Evolutionary conservation across 2,113 vertebrate species (phyloP).

Genomic region (Protobothrops flavoviridis): DNA sequence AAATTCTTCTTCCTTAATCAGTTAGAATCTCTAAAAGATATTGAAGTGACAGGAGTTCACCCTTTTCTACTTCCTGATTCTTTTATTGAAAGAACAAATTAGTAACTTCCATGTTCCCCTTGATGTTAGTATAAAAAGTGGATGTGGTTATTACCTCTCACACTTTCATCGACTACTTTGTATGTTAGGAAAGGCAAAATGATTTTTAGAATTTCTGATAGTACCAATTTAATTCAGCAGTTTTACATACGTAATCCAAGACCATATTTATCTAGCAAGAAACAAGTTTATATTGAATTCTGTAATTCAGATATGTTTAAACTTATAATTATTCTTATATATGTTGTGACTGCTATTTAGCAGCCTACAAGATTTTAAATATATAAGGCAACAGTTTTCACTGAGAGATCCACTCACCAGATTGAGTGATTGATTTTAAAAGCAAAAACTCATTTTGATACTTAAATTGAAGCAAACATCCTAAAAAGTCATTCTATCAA

Average conservation of each 20-base stretch:
- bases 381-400: neutral
- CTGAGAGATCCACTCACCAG: neutral
- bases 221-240: neutral
- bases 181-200: neutral
- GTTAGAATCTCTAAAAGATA: neutral
- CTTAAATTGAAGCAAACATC: neutral
- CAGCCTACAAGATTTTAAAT: constrained; percentile 15
- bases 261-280: neutral
- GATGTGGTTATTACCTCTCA: neutral
- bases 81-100: neutral
- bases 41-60: neutral
- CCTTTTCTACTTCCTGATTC: neutral
- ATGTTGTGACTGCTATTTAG: neutral
- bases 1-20: neutral
- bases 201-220: neutral
- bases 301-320: neutral
- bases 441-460: neutral
- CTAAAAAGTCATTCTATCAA: neutral
- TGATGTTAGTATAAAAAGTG: neutral
- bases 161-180: neutral
- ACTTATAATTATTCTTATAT: neutral
- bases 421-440: neutral
- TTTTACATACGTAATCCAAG: neutral
- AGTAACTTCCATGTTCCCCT: neutral
- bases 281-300: neutral